Percentiles rank a stretch among this genome's conserved stretches.
Evolutionary conservation across 2,113 vertebrate species (phyloP).

Genomic region (Oryctolagus cuniculus): mOryCun1.1 NC_091436.1:52259501-52260000

Average conservation of each 20-base stretch:
- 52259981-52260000: constrained; percentile 58
- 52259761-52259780: neutral
- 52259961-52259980: constrained; percentile 38
- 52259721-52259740: constrained; percentile 36
- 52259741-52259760: constrained; percentile 37
- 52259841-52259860: constrained; percentile 57
- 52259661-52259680: constrained; percentile 10
- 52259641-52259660: constrained; percentile 27
- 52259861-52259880: constrained; percentile 48
- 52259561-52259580: constrained; percentile 78
- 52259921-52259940: constrained; percentile 81
- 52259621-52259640: constrained; percentile 3
- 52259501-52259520: constrained; percentile 82
- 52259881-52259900: too few species aligned
- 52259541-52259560: constrained; percentile 82
- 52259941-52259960: constrained; percentile 71
- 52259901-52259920: constrained; percentile 79
- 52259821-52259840: neutral
- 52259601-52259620: too few species aligned
- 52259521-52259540: constrained; percentile 82
- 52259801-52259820: neutral
- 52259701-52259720: neutral
- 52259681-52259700: neutral
- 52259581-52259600: too few species aligned
- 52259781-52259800: neutral